Evolutionary conservation across 2,888 invertebrate genomes (phyloP).

Genomic region (Phragmatobia fuliginosa): DNA sequence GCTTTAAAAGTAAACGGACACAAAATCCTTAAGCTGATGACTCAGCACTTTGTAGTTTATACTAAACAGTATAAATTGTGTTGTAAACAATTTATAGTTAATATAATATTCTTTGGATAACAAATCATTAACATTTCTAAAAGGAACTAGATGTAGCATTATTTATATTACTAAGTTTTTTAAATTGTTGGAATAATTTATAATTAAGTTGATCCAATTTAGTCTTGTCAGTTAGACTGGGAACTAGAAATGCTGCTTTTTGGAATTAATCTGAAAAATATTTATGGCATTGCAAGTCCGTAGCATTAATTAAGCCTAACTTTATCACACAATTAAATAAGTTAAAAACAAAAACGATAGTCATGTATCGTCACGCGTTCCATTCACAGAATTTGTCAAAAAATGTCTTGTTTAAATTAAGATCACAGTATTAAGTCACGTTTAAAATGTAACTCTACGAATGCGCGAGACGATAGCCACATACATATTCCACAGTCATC

Average conservation of each 20-base stretch:
- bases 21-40: constrained; percentile 61
- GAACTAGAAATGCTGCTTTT: constrained; percentile 79
- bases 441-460: constrained; percentile 81
- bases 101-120: constrained; percentile 85
- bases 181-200: constrained; percentile 58
- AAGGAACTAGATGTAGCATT: constrained; percentile 82
- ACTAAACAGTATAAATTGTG: constrained; percentile 74
- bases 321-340: constrained; percentile 83
- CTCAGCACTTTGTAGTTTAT: constrained; percentile 68
- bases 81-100: constrained; percentile 76
- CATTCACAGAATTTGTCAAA: constrained; percentile 82
- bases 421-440: constrained; percentile 86
- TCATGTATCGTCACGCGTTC: constrained; percentile 73
- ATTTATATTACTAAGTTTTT: constrained; percentile 57
- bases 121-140: constrained; percentile 83
- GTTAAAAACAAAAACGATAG: constrained; percentile 75
- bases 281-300: constrained; percentile 79
- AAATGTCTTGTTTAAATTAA: constrained; percentile 85
- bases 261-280: constrained; percentile 76
- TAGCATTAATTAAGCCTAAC: constrained; percentile 77
- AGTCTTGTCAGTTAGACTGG: constrained; percentile 59
- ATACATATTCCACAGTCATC: constrained; percentile 86
- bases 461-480: constrained; percentile 77
- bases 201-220: constrained; percentile 51
- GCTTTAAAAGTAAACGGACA: constrained; percentile 75